These are phyloP conservation scores for Beris morrisii DNA, from an alignment of 2,888 invertebrate species.

Conservation along the genomic window DNA sequence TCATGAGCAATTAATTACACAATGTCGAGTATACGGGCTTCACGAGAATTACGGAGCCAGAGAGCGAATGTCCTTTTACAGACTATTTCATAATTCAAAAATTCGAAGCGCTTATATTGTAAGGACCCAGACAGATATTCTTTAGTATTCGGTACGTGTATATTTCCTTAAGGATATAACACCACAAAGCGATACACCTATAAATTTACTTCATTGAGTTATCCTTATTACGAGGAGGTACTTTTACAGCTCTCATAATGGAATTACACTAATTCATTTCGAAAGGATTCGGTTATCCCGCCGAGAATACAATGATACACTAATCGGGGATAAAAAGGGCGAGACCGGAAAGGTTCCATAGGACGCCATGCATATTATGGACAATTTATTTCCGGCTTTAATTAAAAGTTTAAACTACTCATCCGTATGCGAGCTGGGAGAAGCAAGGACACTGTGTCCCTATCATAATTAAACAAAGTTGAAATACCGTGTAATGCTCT, in stretches of 20 bases:
- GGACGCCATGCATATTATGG: conserved; percentile 1
- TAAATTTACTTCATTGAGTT: too few relatives aligned
- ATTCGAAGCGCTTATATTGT: too few relatives aligned
- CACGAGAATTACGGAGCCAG: neutral
- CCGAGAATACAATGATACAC: conserved; percentile 20
- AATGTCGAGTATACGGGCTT: neutral
- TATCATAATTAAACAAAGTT: too few relatives aligned
- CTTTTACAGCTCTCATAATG: neutral
- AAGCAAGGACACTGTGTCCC: neutral
- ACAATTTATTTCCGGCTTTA: conserved; percentile 31
- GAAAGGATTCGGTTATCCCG: conserved; percentile 14
- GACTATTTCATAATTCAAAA: too few relatives aligned
- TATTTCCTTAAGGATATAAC: too few relatives aligned
- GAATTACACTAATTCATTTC: conserved; percentile 32
- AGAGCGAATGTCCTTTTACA: too few relatives aligned
- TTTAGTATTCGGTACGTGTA: too few relatives aligned
- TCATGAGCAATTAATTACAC: conserved; percentile 32
- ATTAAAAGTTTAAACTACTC: conserved; percentile 36
- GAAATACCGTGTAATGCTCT: too few relatives aligned
- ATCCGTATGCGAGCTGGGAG: conserved; percentile 19
- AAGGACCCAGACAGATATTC: too few relatives aligned
- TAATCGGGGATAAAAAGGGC: conserved; percentile 8
- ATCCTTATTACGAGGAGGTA: neutral
- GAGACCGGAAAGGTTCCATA: conserved; percentile 9
- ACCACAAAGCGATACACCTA: too few relatives aligned